Evolutionary conservation across 2,888 invertebrate genomes (phyloP), one percentile per base, ranked within the genome.

Genomic region (Lobophora halterata): DNA sequence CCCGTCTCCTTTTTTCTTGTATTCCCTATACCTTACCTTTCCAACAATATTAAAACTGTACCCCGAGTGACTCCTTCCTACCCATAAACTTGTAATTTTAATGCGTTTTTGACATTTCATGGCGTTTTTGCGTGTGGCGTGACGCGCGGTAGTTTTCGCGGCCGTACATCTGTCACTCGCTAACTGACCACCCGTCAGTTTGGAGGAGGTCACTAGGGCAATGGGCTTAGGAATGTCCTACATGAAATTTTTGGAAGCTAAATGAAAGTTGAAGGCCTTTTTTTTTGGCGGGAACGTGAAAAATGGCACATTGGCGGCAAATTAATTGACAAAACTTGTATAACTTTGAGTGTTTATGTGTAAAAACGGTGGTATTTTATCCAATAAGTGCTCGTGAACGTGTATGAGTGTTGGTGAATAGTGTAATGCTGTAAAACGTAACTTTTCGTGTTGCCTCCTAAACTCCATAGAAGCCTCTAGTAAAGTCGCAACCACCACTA

Each of bases 181-280:
- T 62, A 68, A 65, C 60, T 58, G 53, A 49, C 54, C n/a, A n/a
- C n/a, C n/a, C n/a, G n/a, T n/a, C n/a, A n/a, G n/a, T n/a, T n/a
- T n/a, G n/a, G n/a, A n/a, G n/a, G n/a, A n/a, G 79, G 79, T 80
- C 68, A 81, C 58, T 81, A 52, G 81, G 81, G 76, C 79, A 76
- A 71, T 63, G 56, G 43, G 44, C 34, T 42, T 24, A 17, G 19
- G 23, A 2, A 12, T 11, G 36, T 14, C 41, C 31, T 21, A 40
- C 25, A 30, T 31, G 27, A 34, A 24, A 21, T 16, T 32, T n/a
- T n/a, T n/a, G n/a, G 16, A 2, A 20, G 12, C 21, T 24, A 27
- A 24, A 26, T 29, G 5, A 17, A 28, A 31, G 21, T 4, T n/a
- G 18, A 35, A 27, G 19, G 14, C 17, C 5, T 28, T 18, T 17